phyloP scores from a whole-genome alignment of 92 coral and sea anemone species.

The Porites rus region DNA sequence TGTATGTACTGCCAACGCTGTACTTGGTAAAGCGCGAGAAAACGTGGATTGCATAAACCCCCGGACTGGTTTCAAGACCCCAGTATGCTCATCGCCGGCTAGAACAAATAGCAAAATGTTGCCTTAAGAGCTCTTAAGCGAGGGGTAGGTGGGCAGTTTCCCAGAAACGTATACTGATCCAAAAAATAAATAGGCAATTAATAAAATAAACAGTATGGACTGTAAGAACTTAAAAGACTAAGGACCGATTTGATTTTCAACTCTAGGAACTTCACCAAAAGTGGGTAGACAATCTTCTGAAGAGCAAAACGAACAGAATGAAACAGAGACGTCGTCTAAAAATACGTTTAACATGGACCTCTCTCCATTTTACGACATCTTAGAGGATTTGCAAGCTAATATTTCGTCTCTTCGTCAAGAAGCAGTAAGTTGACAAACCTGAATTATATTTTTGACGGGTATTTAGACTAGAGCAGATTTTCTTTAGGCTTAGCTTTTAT shows the following conservation, averaged over 20 bases:
- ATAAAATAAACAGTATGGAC: neutral
- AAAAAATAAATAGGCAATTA: no score
- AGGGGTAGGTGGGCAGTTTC: no score
- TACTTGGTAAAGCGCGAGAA: no score
- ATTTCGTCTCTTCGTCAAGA: slow-evolving; percentile 18
- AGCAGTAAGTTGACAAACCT: slow-evolving; percentile 12
- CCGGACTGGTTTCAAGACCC: no score
- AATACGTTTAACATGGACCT: slow-evolving; percentile 28
- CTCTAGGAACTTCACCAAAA: slow-evolving; percentile 15
- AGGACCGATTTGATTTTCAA: neutral
- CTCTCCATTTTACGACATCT: slow-evolving; percentile 29
- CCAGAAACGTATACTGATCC: no score
- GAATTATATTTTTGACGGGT: neutral
- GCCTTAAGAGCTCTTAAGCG: no score
- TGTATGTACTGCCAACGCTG: no score
- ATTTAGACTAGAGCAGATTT: no score
- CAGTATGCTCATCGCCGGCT: no score
- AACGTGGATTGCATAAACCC: no score
- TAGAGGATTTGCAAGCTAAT: slow-evolving; percentile 29
- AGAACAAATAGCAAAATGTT: no score
- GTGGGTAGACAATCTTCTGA: neutral
- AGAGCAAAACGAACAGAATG: neutral
- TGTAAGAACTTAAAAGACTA: neutral
- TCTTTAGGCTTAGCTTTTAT: no score
- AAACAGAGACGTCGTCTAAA: neutral